Evolutionary conservation across 1,140 invertebrate species (phyloP), one percentile per base, ranked within the genome.

Genomic region (Drosophila subpulchrella): DNA sequence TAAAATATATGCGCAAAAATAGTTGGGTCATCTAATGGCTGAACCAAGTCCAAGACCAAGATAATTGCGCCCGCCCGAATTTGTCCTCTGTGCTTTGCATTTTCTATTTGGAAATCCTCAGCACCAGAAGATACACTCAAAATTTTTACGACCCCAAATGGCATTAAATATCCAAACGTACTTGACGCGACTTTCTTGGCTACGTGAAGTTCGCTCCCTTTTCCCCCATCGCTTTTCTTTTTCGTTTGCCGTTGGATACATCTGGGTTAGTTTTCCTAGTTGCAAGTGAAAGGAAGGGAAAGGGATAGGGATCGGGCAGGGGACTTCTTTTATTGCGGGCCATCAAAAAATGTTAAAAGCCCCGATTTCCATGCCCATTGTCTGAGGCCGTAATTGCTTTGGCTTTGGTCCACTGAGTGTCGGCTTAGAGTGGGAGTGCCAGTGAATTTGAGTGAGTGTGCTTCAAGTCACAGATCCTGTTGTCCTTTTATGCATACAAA

Each of bases 101-200:
- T 86, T 74, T 72, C 61, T 60, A 66, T 60, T 70, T 77, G 51
- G 42, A 60, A 68, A 68, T 70, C 55, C 39, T 41, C 39, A 39
- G 38, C 36, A 24, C 39, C 38, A 47, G 30, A 44, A 79, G 83
- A 86, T 83, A 86, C 71, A 83, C 83, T 80, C 71, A 77, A 89
- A 88, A 89, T 54, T 80, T 88, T 88, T 88, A 88, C 83, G 83
- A 88, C 72, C 83, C 53, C 54, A 74, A 79, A 83, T 76, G 72
- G 80, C 83, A 88, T 89, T 88, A 88, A 88, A 89, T 89, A 83
- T 89, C 79, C 80, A 79, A 89, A 80, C 63, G 79, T 86, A 78
- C 81, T 81, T 85, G 81, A 85, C 73, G 81, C 72, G 73, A 76
- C 76, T 80, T 80, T 70, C 78, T 67, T 67, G 79, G 83, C 75